Conservation (phyloP, 2,113 vertebrate species). For the Lanius ludovicianus region DNA sequence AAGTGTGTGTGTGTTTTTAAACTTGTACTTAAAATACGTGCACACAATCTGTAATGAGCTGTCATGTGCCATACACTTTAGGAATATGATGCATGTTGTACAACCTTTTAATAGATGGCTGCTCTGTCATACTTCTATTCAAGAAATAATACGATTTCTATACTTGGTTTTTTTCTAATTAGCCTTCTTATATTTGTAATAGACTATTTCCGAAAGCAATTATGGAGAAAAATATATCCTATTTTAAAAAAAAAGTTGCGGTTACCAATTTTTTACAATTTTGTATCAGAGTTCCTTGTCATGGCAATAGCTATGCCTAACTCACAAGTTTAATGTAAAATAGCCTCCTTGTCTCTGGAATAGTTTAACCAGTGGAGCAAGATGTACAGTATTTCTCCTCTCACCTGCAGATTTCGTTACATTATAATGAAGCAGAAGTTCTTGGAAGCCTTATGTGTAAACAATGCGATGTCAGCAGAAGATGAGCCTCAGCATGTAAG, state of each 20-base stretch:
- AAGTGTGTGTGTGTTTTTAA: neutral
- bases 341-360: neutral
- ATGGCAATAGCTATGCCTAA: neutral
- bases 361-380: neutral
- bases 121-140: neutral
- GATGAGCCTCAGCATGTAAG: constrained; percentile 95
- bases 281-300: neutral
- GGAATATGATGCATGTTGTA: neutral
- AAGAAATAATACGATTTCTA: neutral
- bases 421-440: constrained; percentile 97
- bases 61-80: neutral
- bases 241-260: neutral
- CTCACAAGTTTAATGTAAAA: neutral
- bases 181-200: neutral
- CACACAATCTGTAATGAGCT: neutral
- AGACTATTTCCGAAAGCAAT: neutral
- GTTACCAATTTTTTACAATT: neutral
- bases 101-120: neutral
- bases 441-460: constrained; percentile 95
- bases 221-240: neutral
- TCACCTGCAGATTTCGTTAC: constrained; percentile 88
- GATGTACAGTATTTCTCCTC: neutral
- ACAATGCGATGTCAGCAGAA: constrained; percentile 94
- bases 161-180: neutral
- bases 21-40: neutral